phyloP scores from a whole-genome alignment of 2,113 vertebrate genomes.

The Corythaeola cristata region DNA sequence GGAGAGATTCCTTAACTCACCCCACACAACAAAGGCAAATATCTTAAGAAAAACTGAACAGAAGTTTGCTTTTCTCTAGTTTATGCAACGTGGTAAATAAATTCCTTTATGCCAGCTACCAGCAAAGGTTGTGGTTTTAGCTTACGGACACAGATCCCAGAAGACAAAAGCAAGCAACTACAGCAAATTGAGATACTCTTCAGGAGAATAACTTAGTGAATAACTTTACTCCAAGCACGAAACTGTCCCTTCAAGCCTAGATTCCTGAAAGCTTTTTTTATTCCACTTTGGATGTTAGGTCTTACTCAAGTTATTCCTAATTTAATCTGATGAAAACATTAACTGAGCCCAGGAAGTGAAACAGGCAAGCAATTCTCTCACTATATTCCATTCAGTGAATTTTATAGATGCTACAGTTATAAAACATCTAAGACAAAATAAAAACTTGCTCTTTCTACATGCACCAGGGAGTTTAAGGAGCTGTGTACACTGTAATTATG shows the following conservation, averaged over 20 bases:
- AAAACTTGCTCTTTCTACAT: neutral
- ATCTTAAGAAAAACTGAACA: neutral
- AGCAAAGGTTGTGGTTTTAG: neutral
- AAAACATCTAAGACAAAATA: neutral
- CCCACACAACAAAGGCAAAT: neutral
- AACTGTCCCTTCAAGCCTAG: neutral
- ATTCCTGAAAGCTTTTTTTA: neutral
- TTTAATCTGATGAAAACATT: neutral
- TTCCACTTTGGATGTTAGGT: neutral
- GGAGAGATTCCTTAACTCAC: neutral
- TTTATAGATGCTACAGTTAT: neutral
- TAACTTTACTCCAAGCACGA: neutral
- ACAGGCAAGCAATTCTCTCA: neutral
- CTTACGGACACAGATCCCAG: neutral
- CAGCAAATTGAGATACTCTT: neutral
- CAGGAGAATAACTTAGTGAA: neutral
- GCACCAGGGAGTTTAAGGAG: neutral
- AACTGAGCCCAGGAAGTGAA: neutral
- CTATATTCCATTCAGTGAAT: neutral
- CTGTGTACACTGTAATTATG: neutral
- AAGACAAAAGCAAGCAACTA: neutral
- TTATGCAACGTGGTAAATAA: neutral
- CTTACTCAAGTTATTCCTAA: neutral
- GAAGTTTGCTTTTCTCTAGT: neutral
- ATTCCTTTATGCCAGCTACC: neutral